Evolutionary conservation across 2,888 invertebrate genomes (phyloP).

Genomic region (Athetis lepigone): DNA sequence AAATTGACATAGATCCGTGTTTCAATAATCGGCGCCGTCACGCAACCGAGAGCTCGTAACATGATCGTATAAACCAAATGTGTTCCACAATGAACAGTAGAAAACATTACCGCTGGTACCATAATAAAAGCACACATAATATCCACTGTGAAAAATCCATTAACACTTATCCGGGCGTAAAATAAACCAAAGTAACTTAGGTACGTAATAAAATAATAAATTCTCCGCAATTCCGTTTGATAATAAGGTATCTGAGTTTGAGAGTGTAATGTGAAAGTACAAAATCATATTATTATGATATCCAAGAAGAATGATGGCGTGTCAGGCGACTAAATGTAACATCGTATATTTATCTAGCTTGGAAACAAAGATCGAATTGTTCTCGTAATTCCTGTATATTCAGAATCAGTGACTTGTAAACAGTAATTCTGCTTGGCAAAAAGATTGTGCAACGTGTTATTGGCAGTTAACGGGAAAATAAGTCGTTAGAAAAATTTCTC

Average conservation of each 20-base stretch:
- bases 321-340: conserved; percentile 42
- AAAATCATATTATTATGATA: conserved; percentile 73
- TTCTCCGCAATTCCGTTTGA: conserved; percentile 68
- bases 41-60: conserved; percentile 79
- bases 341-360: conserved; percentile 47
- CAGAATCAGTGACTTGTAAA: conserved; percentile 31
- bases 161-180: conserved; percentile 80
- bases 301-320: conserved; percentile 69
- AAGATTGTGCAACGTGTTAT: conserved; percentile 33
- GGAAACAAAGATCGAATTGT: conserved; percentile 25
- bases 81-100: conserved; percentile 80
- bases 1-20: conserved; percentile 44
- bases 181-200: conserved; percentile 75
- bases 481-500: background rate
- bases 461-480: conserved; percentile 33
- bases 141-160: conserved; percentile 80
- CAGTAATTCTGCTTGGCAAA: conserved; percentile 25
- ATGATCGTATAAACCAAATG: conserved; percentile 77
- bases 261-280: conserved; percentile 57
- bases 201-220: conserved; percentile 77
- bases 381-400: conserved; percentile 20
- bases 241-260: conserved; percentile 70
- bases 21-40: conserved; percentile 80
- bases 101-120: conserved; percentile 78
- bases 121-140: conserved; percentile 82